These are phyloP conservation scores for Dinoponera quadriceps DNA, from an alignment of 1,140 invertebrate genomes.

Conservation along the genomic window DNA sequence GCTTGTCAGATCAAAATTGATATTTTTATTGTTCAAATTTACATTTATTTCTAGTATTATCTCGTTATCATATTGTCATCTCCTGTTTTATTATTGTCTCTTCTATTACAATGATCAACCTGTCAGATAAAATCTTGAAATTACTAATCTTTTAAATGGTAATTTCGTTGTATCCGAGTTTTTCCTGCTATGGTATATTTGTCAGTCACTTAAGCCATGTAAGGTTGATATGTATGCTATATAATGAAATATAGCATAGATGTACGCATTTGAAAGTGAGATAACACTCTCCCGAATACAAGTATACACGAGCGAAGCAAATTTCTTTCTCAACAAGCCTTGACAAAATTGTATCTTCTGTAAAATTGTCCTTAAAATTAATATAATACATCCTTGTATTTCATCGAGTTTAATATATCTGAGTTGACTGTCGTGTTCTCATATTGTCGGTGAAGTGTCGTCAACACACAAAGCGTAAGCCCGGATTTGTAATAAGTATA, in stretches of 20 bases:
- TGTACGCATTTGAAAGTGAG: neutral
- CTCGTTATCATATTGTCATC: slow-evolving; percentile 3
- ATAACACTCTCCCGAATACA: slow-evolving; percentile 7
- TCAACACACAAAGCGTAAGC: neutral
- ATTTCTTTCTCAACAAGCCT: neutral
- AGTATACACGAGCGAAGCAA: neutral
- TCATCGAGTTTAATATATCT: slow-evolving; percentile 45
- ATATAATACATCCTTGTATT: slow-evolving; percentile 71
- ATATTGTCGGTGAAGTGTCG: neutral
- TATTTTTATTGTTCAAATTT: slow-evolving; percentile 33
- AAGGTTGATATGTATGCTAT: slow-evolving; percentile 22
- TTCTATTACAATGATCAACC: slow-evolving; percentile 36
- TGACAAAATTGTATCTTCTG: neutral
- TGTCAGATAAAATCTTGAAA: neutral
- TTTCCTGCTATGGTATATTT: neutral
- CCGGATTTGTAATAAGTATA: too few species aligned
- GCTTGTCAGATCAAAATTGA: slow-evolving; percentile 57
- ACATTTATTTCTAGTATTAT: slow-evolving; percentile 38
- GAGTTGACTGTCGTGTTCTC: neutral
- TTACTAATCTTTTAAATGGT: neutral
- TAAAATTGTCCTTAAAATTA: slow-evolving; percentile 60
- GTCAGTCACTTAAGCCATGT: neutral
- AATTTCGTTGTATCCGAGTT: neutral
- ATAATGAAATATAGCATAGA: slow-evolving; percentile 19
- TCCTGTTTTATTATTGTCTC: neutral